These are phyloP conservation scores for Agrilus cyanescens DNA, from an alignment of 2,888 invertebrate species.

Conservation along the genomic window DNA sequence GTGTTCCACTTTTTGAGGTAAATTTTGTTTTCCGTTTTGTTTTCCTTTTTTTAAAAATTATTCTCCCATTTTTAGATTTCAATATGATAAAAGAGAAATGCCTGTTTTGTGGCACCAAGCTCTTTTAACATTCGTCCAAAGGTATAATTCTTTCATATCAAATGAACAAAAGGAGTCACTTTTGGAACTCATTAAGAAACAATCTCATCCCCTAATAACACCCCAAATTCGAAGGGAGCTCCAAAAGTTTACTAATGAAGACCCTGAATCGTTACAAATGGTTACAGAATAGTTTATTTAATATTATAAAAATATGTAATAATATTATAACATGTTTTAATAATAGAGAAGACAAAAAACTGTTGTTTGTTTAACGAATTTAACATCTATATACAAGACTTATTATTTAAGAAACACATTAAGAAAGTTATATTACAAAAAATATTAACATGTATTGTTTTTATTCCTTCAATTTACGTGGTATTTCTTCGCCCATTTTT, in stretches of 20 bases:
- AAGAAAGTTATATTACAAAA: no score
- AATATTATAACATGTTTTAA: no score
- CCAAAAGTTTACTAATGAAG: constrained; percentile 37
- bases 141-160: constrained; percentile 91
- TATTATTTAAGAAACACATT: no score
- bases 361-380: no score
- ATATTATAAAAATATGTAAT: no score
- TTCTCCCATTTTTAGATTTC: constrained; percentile 51
- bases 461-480: no score
- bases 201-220: constrained; percentile 61
- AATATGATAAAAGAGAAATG: constrained; percentile 66
- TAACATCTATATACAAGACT: no score
- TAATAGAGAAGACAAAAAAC: no score
- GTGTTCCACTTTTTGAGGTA: constrained; percentile 90
- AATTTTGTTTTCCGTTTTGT: constrained; percentile 13
- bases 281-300: no score
- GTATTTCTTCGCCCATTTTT: no score
- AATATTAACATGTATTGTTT: no score
- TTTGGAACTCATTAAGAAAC: constrained; percentile 62
- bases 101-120: constrained; percentile 98
- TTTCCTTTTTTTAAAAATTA: background rate
- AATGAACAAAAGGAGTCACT: constrained; percentile 84
- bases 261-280: no score
- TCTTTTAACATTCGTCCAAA: constrained; percentile 82
- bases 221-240: constrained; percentile 80